Evolutionary conservation across 2,888 invertebrate species (phyloP), one percentile per base, ranked within the genome.

Genomic region (Aphodius granarius): DNA sequence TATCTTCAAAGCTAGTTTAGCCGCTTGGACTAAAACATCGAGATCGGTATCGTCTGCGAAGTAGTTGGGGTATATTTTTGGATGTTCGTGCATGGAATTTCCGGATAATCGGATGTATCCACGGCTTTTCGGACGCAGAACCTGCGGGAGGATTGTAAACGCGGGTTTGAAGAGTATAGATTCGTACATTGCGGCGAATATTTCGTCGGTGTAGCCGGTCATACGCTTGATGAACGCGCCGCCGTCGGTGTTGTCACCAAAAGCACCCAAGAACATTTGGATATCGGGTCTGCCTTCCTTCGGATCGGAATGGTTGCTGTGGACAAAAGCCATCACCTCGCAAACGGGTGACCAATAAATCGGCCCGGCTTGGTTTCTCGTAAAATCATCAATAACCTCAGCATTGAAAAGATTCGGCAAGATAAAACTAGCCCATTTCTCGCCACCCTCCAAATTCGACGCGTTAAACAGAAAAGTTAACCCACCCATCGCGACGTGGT

Each of bases 51-150:
- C 92, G 82, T 95, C 90, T 0, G 90, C 86, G 82, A 92, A 94
- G 85, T 98, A 98, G 85, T 97, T 97, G 0, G 98, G 94, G 85
- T 94, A 93, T 77, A 98, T 95, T n/a, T 91, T 85, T 0, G 97
- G 96, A 79, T 94, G 92, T 0, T 92, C 89, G 74, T 89, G 88
- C 0, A 96, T 94, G 84, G 95, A 90, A 0, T 88, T 88, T 71
- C 94, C 92, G 80, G 88, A 90, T 0, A 98, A 86, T 79, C 90
- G 88, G 15, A 96, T 84, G 79, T 88, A 89, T 0, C 95, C 95
- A 66, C 92, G 87, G 81, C 95, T 95, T 78, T 88, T 90, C 0
- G 95, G 95, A 73, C 95, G 88, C 82, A 95, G 86, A n/a, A 95
- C 80, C 66, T 94, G 85, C 0, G 94, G 94, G 0, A 92, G 88